Evolutionary conservation across 2,888 invertebrate species (phyloP), one percentile per base, ranked within the genome.

Genomic region (Polia nebulosa): DNA sequence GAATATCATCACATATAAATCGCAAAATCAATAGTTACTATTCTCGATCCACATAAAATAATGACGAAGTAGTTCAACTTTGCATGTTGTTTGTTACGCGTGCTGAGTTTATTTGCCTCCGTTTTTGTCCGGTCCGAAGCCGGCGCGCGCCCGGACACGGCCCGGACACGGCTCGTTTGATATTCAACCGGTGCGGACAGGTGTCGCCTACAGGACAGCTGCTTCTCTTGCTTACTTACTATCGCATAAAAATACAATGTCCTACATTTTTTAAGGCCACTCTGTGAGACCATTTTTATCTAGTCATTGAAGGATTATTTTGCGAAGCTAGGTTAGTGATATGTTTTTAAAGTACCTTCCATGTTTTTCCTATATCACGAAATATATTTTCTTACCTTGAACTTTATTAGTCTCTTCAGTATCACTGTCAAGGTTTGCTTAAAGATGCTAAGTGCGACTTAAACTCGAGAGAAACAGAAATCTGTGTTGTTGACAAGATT

Each of bases 171-270:
- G 67, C 56, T 83, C 73, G 81, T 83, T 82, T 77, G 76, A 76
- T 76, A 83, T 82, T 82, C 81, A 81, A 34, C 69, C 68, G 56
- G 69, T 56, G 81, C 68, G 51, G 62, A 68, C 72, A 78, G 81
- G 78, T 82, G 81, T 83, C 73, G 36, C 55, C 27, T 64, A 57
- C 71, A 83, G 58, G 51, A 75, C 66, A 69, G 49, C 66, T 66
- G 60, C 29, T 61, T 60, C 58, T 56, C 45, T 67, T 62, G 64
- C 66, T 64, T 66, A 67, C 60, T 73, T 80, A 64, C 20, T 57
- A 72, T 47, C 22, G 49, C 34, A 76, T 64, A 69, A 63, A 76
- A 80, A 77, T 61, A 80, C 34, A 67, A 60, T 67, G 65, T 61
- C 29, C 20, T 20, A 58, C 17, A 56, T 55, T 78, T 77, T 34